Percentiles rank a stretch among this genome's conserved stretches.
Evolutionary conservation across 2,797 vertebrate species (phyloP).

Genomic region (Lithobates pipiens): DNA sequence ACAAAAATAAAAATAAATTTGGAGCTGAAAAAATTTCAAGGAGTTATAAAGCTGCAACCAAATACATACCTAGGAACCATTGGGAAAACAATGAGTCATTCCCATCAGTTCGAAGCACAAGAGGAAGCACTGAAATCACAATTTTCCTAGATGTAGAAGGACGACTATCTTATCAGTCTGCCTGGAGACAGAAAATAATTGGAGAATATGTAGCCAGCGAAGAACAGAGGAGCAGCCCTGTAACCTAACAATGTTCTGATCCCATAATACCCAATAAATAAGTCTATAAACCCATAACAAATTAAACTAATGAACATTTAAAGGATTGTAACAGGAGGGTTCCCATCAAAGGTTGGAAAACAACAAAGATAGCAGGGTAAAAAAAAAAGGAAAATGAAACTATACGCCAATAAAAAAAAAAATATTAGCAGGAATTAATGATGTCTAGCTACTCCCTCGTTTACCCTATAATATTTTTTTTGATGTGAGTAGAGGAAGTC

Average conservation of each 20-base stretch:
- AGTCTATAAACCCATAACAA: conserved; percentile 1
- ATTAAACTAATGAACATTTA: conserved; percentile 34
- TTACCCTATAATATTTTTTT: not conserved
- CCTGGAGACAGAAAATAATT: conserved; percentile 62
- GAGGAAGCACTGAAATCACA: conserved; percentile 33
- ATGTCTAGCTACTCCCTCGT: not conserved
- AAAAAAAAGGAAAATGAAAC: not conserved
- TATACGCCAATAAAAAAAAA: not conserved
- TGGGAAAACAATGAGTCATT: conserved; percentile 25
- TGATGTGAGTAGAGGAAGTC: not conserved
- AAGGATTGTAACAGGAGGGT: not conserved
- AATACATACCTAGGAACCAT: conserved; percentile 27
- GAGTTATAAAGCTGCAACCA: conserved; percentile 25
- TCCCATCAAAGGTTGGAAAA: not conserved
- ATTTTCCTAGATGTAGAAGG: conserved; percentile 60
- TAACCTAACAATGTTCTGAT: conserved; percentile 32
- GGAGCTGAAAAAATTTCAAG: conserved; percentile 19
- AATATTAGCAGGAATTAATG: not conserved
- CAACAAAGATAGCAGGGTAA: not conserved
- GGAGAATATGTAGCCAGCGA: conserved; percentile 32
- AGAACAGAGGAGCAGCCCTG: conserved; percentile 13
- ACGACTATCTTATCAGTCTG: conserved; percentile 54
- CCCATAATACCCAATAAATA: conserved; percentile 8
- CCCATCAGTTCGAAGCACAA: conserved; percentile 42
- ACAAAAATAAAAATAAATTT: not conserved